A percentile compares a stretch with the other conserved stretches of the same genome.
phyloP scores from a whole-genome alignment of 2,888 invertebrate species.

The Sympetrum striolatum region DNA sequence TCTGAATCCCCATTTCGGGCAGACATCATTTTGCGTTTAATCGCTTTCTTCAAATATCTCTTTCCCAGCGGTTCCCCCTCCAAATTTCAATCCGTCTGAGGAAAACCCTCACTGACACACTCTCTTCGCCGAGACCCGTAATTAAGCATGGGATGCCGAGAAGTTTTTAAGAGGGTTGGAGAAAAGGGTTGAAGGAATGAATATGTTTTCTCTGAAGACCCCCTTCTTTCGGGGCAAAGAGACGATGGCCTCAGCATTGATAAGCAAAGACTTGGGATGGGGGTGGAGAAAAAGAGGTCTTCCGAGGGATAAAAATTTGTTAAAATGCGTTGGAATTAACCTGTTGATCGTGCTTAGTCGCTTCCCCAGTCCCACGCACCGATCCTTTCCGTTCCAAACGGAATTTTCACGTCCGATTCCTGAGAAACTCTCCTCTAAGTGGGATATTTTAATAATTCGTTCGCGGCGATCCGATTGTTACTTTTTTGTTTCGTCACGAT shows the following conservation, averaged over 20 bases:
- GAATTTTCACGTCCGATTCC: background rate
- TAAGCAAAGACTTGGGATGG: background rate
- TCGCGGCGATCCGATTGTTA: background rate
- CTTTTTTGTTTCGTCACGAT: background rate
- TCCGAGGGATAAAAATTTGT: background rate
- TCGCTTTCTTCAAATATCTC: background rate
- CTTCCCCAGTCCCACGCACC: background rate
- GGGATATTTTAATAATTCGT: background rate
- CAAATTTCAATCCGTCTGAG: constrained; percentile 3
- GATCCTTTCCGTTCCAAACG: background rate
- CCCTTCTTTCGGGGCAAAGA: background rate
- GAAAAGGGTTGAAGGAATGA: constrained; percentile 11
- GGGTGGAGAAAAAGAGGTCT: background rate
- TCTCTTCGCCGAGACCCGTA: constrained; percentile 7
- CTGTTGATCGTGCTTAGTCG: constrained; percentile 6
- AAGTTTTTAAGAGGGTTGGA: background rate
- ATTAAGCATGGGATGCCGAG: constrained; percentile 26
- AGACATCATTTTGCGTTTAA: background rate
- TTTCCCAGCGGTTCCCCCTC: background rate
- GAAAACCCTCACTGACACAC: constrained; percentile 23
- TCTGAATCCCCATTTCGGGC: background rate
- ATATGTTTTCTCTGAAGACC: background rate
- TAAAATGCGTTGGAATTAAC: constrained; percentile 6
- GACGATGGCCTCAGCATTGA: background rate
- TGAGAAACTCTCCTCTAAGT: background rate